phyloP scores from a whole-genome alignment of 2,113 vertebrate species.

The Nycticorax nycticorax region DNA sequence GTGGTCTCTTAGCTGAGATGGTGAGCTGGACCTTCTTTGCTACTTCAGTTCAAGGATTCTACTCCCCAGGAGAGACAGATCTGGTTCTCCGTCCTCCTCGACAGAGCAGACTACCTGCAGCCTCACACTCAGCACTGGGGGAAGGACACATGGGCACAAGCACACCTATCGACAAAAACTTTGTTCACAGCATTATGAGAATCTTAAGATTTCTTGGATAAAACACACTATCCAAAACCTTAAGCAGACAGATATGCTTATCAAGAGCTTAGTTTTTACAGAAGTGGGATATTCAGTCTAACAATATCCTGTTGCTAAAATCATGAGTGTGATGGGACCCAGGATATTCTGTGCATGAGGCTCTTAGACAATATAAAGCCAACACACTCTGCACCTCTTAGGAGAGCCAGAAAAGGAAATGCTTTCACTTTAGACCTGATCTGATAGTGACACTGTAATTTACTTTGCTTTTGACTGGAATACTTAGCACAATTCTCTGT shows the following conservation, averaged over 20 bases:
- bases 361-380: neutral
- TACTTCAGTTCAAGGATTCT: neutral
- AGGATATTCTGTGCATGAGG: neutral
- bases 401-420: neutral
- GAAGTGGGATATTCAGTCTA: neutral
- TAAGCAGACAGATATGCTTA: neutral
- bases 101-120: neutral
- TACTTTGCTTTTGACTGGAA: neutral
- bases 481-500: neutral
- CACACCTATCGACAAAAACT: neutral
- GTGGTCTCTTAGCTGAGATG: neutral
- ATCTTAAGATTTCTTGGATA: neutral
- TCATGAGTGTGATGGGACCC: neutral
- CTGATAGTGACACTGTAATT: neutral
- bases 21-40: neutral
- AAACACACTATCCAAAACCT: neutral
- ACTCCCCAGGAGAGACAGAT: neutral
- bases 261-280: neutral
- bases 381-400: neutral
- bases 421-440: neutral
- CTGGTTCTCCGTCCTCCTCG: accelerated
- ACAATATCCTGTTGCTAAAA: neutral
- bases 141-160: neutral
- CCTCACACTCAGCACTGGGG: neutral
- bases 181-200: neutral